These are phyloP conservation scores for Brassicogethes aeneus DNA, from an alignment of 2,888 invertebrate species.

Conservation along the genomic window DNA sequence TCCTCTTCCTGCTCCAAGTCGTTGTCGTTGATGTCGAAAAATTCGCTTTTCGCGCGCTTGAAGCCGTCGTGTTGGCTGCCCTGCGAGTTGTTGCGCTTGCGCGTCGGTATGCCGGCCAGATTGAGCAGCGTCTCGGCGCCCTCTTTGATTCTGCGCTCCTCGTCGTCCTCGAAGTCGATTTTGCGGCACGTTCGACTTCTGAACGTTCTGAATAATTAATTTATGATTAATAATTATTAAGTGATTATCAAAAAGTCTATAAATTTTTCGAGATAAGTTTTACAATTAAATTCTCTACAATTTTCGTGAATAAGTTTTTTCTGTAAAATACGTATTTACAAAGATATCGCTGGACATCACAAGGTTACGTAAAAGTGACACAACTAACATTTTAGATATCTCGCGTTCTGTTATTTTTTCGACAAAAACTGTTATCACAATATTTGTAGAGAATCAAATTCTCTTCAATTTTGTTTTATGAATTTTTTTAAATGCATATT, in stretches of 20 bases:
- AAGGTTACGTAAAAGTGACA: too few species aligned
- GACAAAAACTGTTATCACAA: too few species aligned
- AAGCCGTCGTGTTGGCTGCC: slow-evolving; percentile 11
- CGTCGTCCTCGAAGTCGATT: slow-evolving; percentile 49
- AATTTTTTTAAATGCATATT: too few species aligned
- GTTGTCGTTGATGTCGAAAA: slow-evolving; percentile 19
- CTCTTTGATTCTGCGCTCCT: slow-evolving; percentile 63
- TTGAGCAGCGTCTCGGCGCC: slow-evolving; percentile 73
- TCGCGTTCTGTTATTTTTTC: too few species aligned
- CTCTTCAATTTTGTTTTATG: too few species aligned
- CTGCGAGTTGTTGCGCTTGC: slow-evolving; percentile 29
- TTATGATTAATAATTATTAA: neutral
- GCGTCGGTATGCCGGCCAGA: slow-evolving; percentile 51
- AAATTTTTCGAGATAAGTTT: neutral
- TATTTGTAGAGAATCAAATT: too few species aligned
- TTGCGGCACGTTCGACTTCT: slow-evolving; percentile 30
- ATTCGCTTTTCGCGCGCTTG: slow-evolving; percentile 16
- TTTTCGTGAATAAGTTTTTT: too few species aligned
- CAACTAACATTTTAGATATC: too few species aligned
- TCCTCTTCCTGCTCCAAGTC: slow-evolving; percentile 19
- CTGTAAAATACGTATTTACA: too few species aligned
- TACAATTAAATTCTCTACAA: neutral
- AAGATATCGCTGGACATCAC: too few species aligned
- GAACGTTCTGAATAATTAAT: slow-evolving; percentile 13
- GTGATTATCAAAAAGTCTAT: neutral